Percentiles rank a stretch among this genome's conserved stretches.
phyloP scores from a whole-genome alignment of 2,113 vertebrate genomes.

The Chauna torquata region DNA sequence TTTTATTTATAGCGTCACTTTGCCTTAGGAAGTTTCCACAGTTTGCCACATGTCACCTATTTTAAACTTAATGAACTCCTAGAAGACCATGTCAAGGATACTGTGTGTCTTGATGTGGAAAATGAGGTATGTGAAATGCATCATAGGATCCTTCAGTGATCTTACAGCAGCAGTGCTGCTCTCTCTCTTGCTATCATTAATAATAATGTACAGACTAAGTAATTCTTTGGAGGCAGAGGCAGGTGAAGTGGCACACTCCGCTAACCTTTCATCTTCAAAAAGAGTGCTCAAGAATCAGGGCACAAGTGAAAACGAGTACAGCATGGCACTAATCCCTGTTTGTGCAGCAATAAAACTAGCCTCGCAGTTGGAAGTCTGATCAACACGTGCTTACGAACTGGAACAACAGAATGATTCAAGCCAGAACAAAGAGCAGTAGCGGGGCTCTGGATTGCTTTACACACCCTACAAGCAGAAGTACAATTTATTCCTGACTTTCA shows the following conservation, averaged over 20 bases:
- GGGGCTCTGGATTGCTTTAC: conserved; percentile 14
- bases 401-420: conserved; percentile 43
- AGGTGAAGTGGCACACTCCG: conserved; percentile 24
- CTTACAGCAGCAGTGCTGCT: neutral
- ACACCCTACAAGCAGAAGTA: neutral
- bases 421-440: conserved; percentile 20
- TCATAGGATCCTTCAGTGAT: neutral
- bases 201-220: neutral
- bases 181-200: neutral
- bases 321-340: conserved; percentile 32
- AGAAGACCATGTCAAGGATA: neutral
- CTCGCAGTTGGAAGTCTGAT: neutral
- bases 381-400: neutral
- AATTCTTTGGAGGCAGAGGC: neutral
- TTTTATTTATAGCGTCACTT: conserved; percentile 43
- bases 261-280: neutral
- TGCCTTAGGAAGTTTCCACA: neutral
- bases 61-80: conserved; percentile 24
- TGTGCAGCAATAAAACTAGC: conserved; percentile 7
- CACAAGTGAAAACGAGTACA: neutral
- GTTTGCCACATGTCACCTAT: conserved; percentile 6
- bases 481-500: neutral
- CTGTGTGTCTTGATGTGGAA: neutral
- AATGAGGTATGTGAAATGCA: conserved; percentile 12
- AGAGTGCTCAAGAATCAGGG: neutral